These are phyloP conservation scores for Papilio protenor DNA, from an alignment of 2,888 invertebrate species.

Conservation along the genomic window DNA sequence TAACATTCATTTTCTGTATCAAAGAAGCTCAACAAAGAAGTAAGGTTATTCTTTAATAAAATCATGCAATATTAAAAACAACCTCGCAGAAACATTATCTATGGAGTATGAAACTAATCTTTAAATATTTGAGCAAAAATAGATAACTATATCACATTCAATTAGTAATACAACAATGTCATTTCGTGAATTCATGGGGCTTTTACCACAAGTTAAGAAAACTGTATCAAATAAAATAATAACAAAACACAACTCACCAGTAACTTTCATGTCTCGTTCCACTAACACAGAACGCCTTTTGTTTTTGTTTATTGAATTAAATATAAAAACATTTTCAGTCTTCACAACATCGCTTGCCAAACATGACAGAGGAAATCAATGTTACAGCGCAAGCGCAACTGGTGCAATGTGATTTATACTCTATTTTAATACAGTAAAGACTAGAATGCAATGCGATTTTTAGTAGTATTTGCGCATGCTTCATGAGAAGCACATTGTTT, in stretches of 20 bases:
- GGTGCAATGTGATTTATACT: slow-evolving; percentile 45
- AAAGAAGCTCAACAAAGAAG: too few relatives aligned
- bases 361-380: slow-evolving; percentile 72
- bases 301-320: slow-evolving; percentile 52
- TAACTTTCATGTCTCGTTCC: slow-evolving; percentile 61
- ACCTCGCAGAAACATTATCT: not conserved
- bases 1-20: too few relatives aligned
- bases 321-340: slow-evolving; percentile 44
- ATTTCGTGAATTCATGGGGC: not conserved
- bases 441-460: slow-evolving; percentile 41
- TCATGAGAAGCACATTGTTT: slow-evolving; percentile 41
- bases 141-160: not conserved
- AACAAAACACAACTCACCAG: slow-evolving; percentile 58
- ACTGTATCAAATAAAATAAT: not conserved
- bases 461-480: slow-evolving; percentile 64
- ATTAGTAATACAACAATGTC: not conserved
- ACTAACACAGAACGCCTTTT: slow-evolving; percentile 52
- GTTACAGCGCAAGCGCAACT: slow-evolving; percentile 71
- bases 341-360: slow-evolving; percentile 48
- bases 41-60: not conserved
- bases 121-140: not conserved
- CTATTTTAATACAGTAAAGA: slow-evolving; percentile 27
- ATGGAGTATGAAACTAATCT: not conserved
- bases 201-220: not conserved
- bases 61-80: not conserved